Percentiles rank a stretch among this genome's conserved stretches.
Conservation (phyloP, 2,113 vertebrate genomes). For the Leptosomus discolor region DNA sequence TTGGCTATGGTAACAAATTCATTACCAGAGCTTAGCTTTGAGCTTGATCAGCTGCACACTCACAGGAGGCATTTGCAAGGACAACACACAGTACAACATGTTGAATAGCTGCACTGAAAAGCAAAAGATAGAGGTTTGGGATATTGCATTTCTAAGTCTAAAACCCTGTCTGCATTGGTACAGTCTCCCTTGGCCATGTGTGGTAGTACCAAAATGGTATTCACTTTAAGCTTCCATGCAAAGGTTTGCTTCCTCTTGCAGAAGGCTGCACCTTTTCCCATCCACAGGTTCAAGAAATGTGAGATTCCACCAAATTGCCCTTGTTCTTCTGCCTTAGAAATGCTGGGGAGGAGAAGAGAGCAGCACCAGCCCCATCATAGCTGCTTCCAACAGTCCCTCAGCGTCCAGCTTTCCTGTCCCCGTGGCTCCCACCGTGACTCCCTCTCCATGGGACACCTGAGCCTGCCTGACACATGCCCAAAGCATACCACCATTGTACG, state of each 20-base stretch:
- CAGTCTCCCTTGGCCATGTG: not conserved
- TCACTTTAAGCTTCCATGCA: not conserved
- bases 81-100: accelerated
- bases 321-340: not conserved
- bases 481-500: not conserved
- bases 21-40: not conserved
- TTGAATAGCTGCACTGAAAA: not conserved
- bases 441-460: not conserved
- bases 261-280: not conserved
- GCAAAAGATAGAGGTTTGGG: not conserved
- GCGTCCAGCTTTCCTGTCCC: not conserved
- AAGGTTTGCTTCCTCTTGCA: not conserved
- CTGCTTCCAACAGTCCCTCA: not conserved
- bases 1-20: not conserved
- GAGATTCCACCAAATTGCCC: not conserved
- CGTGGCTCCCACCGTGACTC: not conserved
- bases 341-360: not conserved
- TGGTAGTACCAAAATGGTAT: not conserved
- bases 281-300: not conserved
- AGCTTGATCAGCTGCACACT: not conserved
- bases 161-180: not conserved
- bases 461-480: not conserved
- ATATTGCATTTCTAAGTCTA: not conserved
- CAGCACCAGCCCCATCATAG: not conserved
- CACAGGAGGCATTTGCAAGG: not conserved